Base-by-base conservation (phyloP, 2,113 vertebrate genomes). In the Sylvietta virens region DNA sequence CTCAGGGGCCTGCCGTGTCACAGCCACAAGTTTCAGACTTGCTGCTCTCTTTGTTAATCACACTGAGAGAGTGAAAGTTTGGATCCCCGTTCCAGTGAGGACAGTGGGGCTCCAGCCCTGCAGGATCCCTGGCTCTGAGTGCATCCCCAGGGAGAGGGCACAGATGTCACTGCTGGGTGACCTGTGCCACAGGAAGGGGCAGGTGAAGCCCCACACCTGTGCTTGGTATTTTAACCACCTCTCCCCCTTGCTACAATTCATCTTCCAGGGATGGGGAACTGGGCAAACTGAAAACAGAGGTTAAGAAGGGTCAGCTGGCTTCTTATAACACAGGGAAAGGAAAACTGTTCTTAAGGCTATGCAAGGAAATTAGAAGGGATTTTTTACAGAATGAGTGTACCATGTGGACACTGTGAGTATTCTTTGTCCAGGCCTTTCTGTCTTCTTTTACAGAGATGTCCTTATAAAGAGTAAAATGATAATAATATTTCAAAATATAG, bases 171-270 rank as follows among this genome's bases (percentile, higher is more conserved):
- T n/a, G 23, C 51, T 40, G 60, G 54, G 30, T n/a, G 69, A 13
- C 2, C 40, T 2, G 28, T 9, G 30, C 30, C 50, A 8, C 3
- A 15, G 61, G 30, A 79, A 72, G 58, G 57, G 67, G n/a, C 44
- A 82, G 26, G 15, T 13, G 3, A 14, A 24, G 4, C 9, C 24
- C n/a, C 6, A 0, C 0, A 2, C 8, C 18, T 12, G 3, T 13
- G 16, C 35, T 21, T 5, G 21, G n/a, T 6, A 35, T 19, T 60
- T 84, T 35, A 72, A 40, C 27, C 27, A n/a, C 24, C 19, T 54
- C 51, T 39, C 35, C 20, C 26, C 73, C 62, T 6, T 33, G n/a
- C 60, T 56, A 26, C 13, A 51, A 1, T 18, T 50, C 70, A 88
- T 31, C 37, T 40, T 7, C 30, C 48, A 26, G 0, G 62, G 42